Evolutionary conservation across 2,888 invertebrate genomes (phyloP).

Genomic region (Dynastes hyllus): DNA sequence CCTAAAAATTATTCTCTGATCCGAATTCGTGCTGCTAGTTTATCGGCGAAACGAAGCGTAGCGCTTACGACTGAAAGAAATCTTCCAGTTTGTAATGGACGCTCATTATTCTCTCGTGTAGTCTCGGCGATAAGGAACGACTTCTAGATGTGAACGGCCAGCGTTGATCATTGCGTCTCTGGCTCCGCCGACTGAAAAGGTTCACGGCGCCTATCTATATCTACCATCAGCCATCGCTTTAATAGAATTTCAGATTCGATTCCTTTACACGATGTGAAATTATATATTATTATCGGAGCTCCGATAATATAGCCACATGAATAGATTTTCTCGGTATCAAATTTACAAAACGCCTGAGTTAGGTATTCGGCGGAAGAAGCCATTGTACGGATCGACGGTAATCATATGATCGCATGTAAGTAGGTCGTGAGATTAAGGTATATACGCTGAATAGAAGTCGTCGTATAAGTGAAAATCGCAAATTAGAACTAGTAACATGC

Average conservation of each 20-base stretch:
- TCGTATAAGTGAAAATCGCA: too few species aligned
- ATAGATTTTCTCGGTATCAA: conserved; percentile 1
- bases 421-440: too few species aligned
- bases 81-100: conserved; percentile 36
- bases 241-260: conserved; percentile 36
- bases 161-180: conserved; percentile 8
- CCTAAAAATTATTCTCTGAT: conserved; percentile 31
- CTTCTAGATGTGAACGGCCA: conserved; percentile 6
- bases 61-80: conserved; percentile 22
- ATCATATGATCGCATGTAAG: background rate
- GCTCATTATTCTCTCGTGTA: conserved; percentile 21
- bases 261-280: conserved; percentile 2
- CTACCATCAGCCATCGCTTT: conserved; percentile 24
- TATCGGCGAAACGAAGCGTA: background rate
- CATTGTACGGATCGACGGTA: background rate
- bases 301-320: background rate
- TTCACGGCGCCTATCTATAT: conserved; percentile 25
- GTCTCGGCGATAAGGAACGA: background rate
- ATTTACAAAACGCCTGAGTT: background rate
- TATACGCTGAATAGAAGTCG: too few species aligned
- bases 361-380: background rate
- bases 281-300: background rate
- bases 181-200: background rate
- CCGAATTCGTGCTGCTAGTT: background rate
- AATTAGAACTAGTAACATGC: too few species aligned